Evolutionary conservation across 2,113 vertebrate species (phyloP).

Genomic region (Sminthopsis crassicaudata): DNA sequence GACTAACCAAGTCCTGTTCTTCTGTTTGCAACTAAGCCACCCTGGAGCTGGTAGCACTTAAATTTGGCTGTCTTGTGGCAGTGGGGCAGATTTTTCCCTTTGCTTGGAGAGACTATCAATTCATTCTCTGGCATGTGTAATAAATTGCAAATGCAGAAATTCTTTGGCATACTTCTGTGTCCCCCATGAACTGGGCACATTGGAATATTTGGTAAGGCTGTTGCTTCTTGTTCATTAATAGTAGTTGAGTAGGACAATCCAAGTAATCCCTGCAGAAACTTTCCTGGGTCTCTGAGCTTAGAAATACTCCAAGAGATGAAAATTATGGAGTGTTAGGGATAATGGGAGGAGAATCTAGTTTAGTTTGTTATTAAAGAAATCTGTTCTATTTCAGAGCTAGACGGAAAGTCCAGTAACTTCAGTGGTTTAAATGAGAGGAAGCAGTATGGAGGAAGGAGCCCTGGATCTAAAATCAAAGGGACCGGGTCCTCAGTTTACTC

Average conservation of each 20-base stretch:
- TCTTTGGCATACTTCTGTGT: not conserved
- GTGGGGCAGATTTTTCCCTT: not conserved
- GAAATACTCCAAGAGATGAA: not conserved
- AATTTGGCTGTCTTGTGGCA: not conserved
- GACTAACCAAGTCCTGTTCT: not conserved
- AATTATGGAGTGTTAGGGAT: not conserved
- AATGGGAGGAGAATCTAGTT: not conserved
- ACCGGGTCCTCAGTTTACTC: not conserved
- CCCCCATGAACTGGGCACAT: not conserved
- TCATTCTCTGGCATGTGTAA: not conserved
- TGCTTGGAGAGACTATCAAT: not conserved
- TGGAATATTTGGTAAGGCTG: not conserved
- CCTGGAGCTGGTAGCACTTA: not conserved
- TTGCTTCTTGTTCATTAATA: not conserved
- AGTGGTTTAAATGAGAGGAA: not conserved
- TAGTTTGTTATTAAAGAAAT: slow-evolving; percentile 5
- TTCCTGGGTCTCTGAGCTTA: not conserved
- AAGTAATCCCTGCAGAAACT: not conserved
- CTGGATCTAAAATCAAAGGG: not conserved
- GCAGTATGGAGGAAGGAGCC: not conserved
- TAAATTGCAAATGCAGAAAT: not conserved
- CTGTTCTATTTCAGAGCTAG: not conserved
- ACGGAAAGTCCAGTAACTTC: not conserved
- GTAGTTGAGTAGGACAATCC: not conserved
- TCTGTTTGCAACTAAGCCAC: not conserved